Conservation (phyloP, 2,797 vertebrate genomes). For the Morelia viridis region DNA sequence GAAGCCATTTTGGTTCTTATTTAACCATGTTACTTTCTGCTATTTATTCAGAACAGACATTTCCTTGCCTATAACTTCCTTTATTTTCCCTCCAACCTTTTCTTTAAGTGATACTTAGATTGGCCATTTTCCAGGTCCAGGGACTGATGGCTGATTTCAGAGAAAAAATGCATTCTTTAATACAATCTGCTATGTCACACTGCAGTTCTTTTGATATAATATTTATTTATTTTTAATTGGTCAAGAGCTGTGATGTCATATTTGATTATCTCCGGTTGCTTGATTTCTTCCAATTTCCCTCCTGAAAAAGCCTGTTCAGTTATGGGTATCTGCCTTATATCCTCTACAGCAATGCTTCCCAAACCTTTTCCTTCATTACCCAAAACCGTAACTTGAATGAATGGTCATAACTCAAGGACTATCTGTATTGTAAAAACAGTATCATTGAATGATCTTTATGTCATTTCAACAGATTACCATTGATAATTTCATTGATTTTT, state of each 20-base stretch:
- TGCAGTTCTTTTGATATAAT: neutral
- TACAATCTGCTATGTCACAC: neutral
- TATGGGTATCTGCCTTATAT: neutral
- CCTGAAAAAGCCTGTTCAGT: neutral
- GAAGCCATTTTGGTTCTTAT: neutral
- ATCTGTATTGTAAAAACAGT: too few relatives aligned
- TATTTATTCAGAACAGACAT: neutral
- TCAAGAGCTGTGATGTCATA: neutral
- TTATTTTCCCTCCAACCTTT: neutral
- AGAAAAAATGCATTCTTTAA: neutral
- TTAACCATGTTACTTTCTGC: neutral
- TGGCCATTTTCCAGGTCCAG: neutral
- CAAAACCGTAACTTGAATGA: too few relatives aligned
- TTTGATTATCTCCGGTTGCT: neutral
- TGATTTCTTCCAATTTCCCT: neutral
- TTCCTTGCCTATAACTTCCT: neutral
- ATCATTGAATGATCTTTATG: too few relatives aligned
- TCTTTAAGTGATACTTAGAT: neutral
- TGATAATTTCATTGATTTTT: too few relatives aligned
- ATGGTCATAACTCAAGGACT: too few relatives aligned
- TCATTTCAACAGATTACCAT: too few relatives aligned
- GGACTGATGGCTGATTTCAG: neutral
- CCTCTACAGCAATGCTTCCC: neutral
- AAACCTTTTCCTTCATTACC: too few relatives aligned
- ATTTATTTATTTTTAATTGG: neutral